These are phyloP conservation scores for Amphimallon solstitiale DNA, from an alignment of 2,888 invertebrate species.

Conservation along the genomic window DNA sequence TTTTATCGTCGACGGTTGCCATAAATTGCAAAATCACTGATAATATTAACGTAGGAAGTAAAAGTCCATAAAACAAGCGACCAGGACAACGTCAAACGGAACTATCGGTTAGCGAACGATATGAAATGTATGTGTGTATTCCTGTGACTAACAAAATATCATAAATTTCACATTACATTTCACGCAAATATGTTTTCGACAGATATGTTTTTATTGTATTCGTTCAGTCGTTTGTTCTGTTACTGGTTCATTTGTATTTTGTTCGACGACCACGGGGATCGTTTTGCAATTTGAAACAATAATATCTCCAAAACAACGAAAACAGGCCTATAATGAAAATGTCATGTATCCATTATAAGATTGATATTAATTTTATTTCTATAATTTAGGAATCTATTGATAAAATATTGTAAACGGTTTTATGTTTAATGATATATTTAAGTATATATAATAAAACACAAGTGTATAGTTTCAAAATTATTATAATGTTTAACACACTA, in stretches of 20 bases:
- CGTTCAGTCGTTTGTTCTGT: constrained; percentile 13
- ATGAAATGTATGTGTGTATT: constrained; percentile 27
- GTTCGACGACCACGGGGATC: constrained; percentile 8
- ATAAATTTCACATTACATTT: constrained; percentile 34
- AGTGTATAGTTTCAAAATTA: no score
- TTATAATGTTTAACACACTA: no score
- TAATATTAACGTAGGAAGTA: constrained; percentile 31
- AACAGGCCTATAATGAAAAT: constrained; percentile 12
- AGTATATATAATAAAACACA: no score
- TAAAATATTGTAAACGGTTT: no score
- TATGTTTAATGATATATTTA: no score
- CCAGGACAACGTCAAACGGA: constrained; percentile 25
- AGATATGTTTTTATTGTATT: constrained; percentile 31
- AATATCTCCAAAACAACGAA: constrained; percentile 12
- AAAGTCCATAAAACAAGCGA: constrained; percentile 33
- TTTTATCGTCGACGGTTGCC: background rate
- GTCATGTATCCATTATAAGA: background rate
- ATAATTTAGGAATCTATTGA: no score
- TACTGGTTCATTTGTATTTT: constrained; percentile 26
- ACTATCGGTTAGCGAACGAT: constrained; percentile 30
- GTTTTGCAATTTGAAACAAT: constrained; percentile 12
- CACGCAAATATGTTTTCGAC: constrained; percentile 33
- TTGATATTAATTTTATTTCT: no score
- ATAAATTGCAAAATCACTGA: constrained; percentile 24
- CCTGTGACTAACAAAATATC: constrained; percentile 25